Percentiles rank a stretch among this genome's conserved stretches.
phyloP scores from a whole-genome alignment of 2,888 invertebrate species.

The Orgyia antiqua region DNA sequence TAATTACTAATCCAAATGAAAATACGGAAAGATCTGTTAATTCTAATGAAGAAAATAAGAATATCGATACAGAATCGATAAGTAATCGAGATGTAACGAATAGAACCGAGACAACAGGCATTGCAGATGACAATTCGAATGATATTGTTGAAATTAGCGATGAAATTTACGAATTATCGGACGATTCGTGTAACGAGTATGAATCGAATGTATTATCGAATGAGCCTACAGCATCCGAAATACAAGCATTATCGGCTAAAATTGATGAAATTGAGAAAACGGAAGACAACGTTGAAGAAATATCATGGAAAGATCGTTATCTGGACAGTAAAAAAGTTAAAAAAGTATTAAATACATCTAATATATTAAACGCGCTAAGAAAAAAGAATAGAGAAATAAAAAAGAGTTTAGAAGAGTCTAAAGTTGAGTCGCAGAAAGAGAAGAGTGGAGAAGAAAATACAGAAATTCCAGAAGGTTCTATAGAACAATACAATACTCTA shows the following conservation, averaged over 20 bases:
- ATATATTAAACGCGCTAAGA: constrained; percentile 78
- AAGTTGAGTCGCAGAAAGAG: constrained; percentile 6
- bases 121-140: constrained; percentile 5
- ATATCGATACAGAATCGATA: neutral
- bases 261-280: constrained; percentile 61
- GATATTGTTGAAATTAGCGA: constrained; percentile 18
- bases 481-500: constrained; percentile 75
- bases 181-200: constrained; percentile 51
- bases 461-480: constrained; percentile 60
- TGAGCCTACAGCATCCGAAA: constrained; percentile 65
- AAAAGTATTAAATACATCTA: constrained; percentile 73
- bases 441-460: constrained; percentile 19
- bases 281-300: constrained; percentile 16
- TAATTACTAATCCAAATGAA: neutral
- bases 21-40: too few species aligned
- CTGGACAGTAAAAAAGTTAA: constrained; percentile 79
- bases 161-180: constrained; percentile 55
- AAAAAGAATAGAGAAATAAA: constrained; percentile 76
- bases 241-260: constrained; percentile 65
- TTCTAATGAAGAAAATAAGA: neutral
- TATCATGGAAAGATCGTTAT: constrained; percentile 80
- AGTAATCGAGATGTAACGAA: neutral
- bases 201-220: constrained; percentile 57
- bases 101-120: too few species aligned
- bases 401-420: constrained; percentile 41